A percentile compares a stretch with the other conserved stretches of the same genome.
These are phyloP conservation scores for Arctia plantaginis DNA, from an alignment of 2,888 invertebrate genomes.

Conservation along the genomic window DNA sequence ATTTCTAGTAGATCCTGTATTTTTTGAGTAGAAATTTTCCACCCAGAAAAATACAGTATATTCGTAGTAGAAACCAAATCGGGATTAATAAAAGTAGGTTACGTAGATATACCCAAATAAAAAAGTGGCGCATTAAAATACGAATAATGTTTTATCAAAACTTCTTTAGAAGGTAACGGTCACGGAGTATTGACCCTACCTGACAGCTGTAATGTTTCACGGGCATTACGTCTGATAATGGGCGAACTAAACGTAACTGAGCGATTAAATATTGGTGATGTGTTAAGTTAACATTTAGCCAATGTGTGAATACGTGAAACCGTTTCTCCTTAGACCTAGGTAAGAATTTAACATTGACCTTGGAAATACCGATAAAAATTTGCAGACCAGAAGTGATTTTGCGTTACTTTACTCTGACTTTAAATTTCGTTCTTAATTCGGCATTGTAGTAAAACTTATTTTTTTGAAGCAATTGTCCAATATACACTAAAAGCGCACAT, in stretches of 20 bases:
- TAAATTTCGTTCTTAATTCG: too few relatives aligned
- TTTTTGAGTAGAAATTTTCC: too few relatives aligned
- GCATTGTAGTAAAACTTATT: too few relatives aligned
- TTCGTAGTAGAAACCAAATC: not conserved
- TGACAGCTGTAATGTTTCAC: slow-evolving; percentile 28
- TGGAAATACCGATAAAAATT: not conserved
- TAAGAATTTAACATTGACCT: not conserved
- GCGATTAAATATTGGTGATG: slow-evolving; percentile 45
- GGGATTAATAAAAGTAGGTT: not conserved
- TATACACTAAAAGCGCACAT: too few relatives aligned
- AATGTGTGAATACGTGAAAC: not conserved
- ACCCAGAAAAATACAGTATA: not conserved
- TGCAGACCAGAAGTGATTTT: not conserved
- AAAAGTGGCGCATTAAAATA: not conserved
- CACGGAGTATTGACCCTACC: slow-evolving; percentile 50
- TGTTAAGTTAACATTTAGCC: slow-evolving; percentile 4
- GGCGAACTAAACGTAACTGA: slow-evolving; percentile 31
- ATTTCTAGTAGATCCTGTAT: too few relatives aligned
- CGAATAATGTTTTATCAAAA: slow-evolving; percentile 21
- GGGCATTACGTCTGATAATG: slow-evolving; percentile 42
- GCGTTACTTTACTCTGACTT: not conserved
- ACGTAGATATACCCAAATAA: not conserved
- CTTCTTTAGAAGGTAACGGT: slow-evolving; percentile 35
- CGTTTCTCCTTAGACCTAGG: not conserved
- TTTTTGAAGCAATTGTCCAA: too few relatives aligned